These are phyloP conservation scores for Amblyjoppa proteus DNA, from an alignment of 2,888 invertebrate species.

Conservation along the genomic window DNA sequence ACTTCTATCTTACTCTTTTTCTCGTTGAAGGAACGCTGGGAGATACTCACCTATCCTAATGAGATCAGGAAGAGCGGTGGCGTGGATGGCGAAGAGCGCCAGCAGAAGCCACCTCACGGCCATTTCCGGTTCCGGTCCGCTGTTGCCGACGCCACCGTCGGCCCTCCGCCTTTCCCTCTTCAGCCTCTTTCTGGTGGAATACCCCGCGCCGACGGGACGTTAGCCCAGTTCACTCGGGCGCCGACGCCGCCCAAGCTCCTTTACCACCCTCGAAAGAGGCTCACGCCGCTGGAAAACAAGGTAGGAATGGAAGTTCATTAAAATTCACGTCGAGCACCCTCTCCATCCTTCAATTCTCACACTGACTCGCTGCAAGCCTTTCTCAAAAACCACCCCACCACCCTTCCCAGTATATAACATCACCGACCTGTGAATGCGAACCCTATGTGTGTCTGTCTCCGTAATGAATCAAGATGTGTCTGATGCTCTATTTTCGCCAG, in stretches of 20 bases:
- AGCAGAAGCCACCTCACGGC: slow-evolving; percentile 81
- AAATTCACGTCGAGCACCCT: slow-evolving; percentile 75
- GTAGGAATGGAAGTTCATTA: slow-evolving; percentile 76
- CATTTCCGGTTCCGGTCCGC: slow-evolving; percentile 80
- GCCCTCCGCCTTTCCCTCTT: slow-evolving; percentile 58
- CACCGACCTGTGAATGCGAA: background rate
- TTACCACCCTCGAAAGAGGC: slow-evolving; percentile 48
- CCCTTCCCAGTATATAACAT: background rate
- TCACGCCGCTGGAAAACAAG: slow-evolving; percentile 70
- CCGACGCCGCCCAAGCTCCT: slow-evolving; percentile 51
- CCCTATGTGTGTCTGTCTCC: background rate
- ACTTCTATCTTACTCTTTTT: slow-evolving; percentile 15
- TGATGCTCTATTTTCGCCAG: background rate
- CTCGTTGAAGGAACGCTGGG: slow-evolving; percentile 60
- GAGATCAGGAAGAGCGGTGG: slow-evolving; percentile 85
- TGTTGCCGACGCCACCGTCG: slow-evolving; percentile 62
- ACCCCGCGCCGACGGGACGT: slow-evolving; percentile 31
- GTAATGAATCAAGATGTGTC: background rate
- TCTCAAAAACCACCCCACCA: slow-evolving; percentile 11
- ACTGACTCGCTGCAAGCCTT: slow-evolving; percentile 15
- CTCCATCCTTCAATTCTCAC: slow-evolving; percentile 60
- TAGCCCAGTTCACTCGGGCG: slow-evolving; percentile 48
- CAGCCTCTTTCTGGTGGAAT: slow-evolving; percentile 9
- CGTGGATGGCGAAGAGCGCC: slow-evolving; percentile 78
- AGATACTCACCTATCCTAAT: slow-evolving; percentile 86